Evolutionary conservation across 1,140 invertebrate genomes (phyloP), one percentile per base, ranked within the genome.

Genomic region (Drosophila trapezifrons): DNA sequence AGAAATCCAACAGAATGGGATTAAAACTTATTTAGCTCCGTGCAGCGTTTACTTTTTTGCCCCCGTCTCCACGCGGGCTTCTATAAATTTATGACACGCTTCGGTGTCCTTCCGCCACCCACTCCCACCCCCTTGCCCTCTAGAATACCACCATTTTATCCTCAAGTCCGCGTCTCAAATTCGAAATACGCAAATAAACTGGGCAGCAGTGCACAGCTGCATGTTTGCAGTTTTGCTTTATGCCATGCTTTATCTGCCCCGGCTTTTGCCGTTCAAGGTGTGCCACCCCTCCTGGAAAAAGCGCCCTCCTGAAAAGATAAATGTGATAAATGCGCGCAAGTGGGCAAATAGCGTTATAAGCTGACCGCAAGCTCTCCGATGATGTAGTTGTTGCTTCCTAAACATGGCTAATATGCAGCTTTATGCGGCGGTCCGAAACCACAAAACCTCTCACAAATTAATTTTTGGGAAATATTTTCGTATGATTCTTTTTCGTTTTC

Each of bases 301-400:
- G 55, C 46, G 2, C 38, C 62, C 37, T 4, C 7, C 79, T 32
- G 9, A 40, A 59, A 55, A 86, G 82, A 86, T 86, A 87, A 83
- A 86, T 86, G 82, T 86, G 82, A 86, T 86, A 86, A 79, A 86
- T 87, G 82, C 72, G 76, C 76, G 62, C 76, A 76, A 83, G 70
- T 69, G 79, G 57, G 72, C 79, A 83, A 87, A 83, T 77, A 87
- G 83, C 63, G 79, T 69, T 87, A 87, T 87, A 86, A 86, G 82
- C 82, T 79, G 84, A 83, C 83, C 82, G 43, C 82, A 86, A 86
- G 76, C 71, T 70, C 40, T 72, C 55, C 51, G 32, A 63, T 78
- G 75, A 60, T 74, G 43, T 49, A 63, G 40, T 63, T 52, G 43
- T 62, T 76, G 64, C 42, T 17, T 29, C 20, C 35, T 67, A 67